phyloP scores from a whole-genome alignment of 2,888 invertebrate species.

The Trypoxylon attenuatum region DNA sequence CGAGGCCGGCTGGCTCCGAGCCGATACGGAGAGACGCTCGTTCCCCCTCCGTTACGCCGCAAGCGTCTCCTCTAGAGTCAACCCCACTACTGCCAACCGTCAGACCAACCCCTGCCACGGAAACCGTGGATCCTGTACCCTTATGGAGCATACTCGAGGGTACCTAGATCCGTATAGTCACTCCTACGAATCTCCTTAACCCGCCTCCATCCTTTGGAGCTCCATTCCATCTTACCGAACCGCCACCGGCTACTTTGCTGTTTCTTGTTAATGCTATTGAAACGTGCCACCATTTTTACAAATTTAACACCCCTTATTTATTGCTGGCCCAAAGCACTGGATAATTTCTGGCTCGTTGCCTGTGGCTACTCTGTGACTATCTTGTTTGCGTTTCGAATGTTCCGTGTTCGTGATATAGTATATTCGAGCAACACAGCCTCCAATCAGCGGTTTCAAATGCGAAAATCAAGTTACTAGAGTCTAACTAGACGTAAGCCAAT shows the following conservation, averaged over 20 bases:
- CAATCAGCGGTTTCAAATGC: too few relatives aligned
- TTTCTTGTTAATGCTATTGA: slow-evolving; percentile 21
- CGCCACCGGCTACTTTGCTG: slow-evolving; percentile 14
- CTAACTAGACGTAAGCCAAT: too few relatives aligned
- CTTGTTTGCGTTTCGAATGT: too few relatives aligned
- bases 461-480: too few relatives aligned
- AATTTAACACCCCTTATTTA: too few relatives aligned
- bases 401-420: too few relatives aligned
- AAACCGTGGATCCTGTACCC: slow-evolving; percentile 62
- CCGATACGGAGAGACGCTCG: slow-evolving; percentile 38
- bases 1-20: slow-evolving; percentile 51
- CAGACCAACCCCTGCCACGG: slow-evolving; percentile 71
- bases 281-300: too few relatives aligned
- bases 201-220: slow-evolving; percentile 61
- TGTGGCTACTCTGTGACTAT: too few relatives aligned
- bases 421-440: too few relatives aligned
- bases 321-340: too few relatives aligned
- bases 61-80: slow-evolving; percentile 41
- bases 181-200: slow-evolving; percentile 71
- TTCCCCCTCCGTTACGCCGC: too few relatives aligned
- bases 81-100: slow-evolving; percentile 58
- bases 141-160: slow-evolving; percentile 61
- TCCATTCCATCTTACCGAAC: slow-evolving; percentile 33
- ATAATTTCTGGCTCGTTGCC: too few relatives aligned
- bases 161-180: slow-evolving; percentile 62